Conservation (phyloP, 2,797 vertebrate genomes). For the Gallinago stenura region DNA sequence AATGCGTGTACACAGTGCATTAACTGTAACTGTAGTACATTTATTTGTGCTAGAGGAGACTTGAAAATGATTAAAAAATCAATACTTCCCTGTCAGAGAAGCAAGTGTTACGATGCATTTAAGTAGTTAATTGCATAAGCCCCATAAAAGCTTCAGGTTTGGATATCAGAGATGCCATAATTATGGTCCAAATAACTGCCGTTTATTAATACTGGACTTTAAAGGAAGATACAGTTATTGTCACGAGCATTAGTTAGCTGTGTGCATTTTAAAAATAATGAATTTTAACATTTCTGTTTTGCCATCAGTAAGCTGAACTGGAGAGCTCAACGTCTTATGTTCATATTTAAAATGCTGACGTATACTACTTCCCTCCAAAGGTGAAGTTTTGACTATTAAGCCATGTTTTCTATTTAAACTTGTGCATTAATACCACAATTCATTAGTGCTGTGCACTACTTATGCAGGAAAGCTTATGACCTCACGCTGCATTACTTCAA, state of each 20-base stretch:
- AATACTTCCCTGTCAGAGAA: constrained; percentile 94
- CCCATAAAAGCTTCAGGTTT: constrained; percentile 84
- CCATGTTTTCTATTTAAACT: constrained; percentile 65
- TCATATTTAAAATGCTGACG: constrained; percentile 2
- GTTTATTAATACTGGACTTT: constrained; percentile 70
- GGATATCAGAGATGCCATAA: constrained; percentile 76
- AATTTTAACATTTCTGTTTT: constrained; percentile 17
- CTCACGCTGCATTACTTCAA: constrained; percentile 74
- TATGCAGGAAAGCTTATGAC: constrained; percentile 58
- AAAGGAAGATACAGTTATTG: constrained; percentile 28
- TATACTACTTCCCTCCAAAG: constrained; percentile 12
- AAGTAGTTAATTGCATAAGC: constrained; percentile 84
- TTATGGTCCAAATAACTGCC: constrained; percentile 70
- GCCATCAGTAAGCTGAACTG: not conserved
- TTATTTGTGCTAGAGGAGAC: constrained; percentile 95
- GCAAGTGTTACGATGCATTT: constrained; percentile 86
- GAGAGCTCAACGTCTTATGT: constrained; percentile 10
- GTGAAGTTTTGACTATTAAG: constrained; percentile 70
- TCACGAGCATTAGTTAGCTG: not conserved
- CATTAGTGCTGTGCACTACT: constrained; percentile 52
- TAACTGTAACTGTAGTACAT: constrained; percentile 92
- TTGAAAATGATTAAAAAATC: constrained; percentile 98
- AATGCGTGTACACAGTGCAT: constrained; percentile 86
- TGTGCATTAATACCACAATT: constrained; percentile 54
- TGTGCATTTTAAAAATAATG: constrained; percentile 6